Conservation (phyloP, 2,797 vertebrate genomes). For the Chiloscyllium punctatum region DNA sequence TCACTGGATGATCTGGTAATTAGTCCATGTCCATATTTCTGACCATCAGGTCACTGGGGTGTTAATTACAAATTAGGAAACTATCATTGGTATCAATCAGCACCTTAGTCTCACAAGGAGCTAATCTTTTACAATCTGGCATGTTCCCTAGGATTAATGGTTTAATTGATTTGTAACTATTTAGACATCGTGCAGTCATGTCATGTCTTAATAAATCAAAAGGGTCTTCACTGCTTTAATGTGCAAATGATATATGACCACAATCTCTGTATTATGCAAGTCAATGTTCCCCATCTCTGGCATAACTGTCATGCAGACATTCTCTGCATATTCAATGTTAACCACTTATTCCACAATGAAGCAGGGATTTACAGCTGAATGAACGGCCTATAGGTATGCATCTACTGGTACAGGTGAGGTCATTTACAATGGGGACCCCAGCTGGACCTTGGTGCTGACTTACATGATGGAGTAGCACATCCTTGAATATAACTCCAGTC, state of each 20-base stretch:
- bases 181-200: not conserved
- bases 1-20: not conserved
- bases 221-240: not conserved
- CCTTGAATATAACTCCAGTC: too few species aligned
- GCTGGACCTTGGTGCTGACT: not conserved
- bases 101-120: not conserved
- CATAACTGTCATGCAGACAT: not conserved
- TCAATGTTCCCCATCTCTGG: not conserved
- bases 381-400: too few species aligned
- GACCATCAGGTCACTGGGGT: not conserved
- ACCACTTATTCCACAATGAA: not conserved
- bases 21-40: not conserved
- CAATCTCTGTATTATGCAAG: slow-evolving; percentile 14
- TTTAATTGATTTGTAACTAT: not conserved
- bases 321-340: not conserved
- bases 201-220: slow-evolving; percentile 4
- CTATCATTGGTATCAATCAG: not conserved
- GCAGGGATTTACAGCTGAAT: not conserved
- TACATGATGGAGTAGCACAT: not conserved
- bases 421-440: not conserved
- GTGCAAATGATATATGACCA: not conserved
- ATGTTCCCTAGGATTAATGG: slow-evolving; percentile 13
- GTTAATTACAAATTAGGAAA: not conserved
- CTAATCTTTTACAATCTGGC: not conserved
- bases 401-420: not conserved